Base-by-base conservation (phyloP, 2,797 vertebrate genomes). In the Adelosebastes latens region DNA sequence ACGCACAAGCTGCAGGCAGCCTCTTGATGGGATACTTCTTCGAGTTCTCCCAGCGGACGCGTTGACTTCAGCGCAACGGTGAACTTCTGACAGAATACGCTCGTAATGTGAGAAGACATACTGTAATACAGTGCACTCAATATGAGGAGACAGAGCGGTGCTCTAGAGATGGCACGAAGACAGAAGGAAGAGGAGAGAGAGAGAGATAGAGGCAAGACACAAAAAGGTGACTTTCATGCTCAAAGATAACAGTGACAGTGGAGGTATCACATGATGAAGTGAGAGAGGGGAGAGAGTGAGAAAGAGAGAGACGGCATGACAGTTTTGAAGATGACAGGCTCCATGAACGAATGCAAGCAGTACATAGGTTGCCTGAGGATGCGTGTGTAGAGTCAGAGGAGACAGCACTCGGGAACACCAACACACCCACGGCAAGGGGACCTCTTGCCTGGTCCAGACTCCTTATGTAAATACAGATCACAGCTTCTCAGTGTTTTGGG, bases 371-470 rank as follows among this genome's bases (percentile, higher is more conserved):
- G 86, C 93, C 82, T 75, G 29, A 79, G 90, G 91, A 86, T 20
- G 76, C 4, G 3, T 72, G 66, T 84, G 59, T 74, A 8, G 49
- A 89, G 83, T 91, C 81, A 79, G 79, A 83, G 72, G 87, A 90
- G 84, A 88, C 68, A 76, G 75, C 65, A 53, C 82, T 84, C 7
- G 18, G 58, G 68, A 78, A 80, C 84, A 80, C 64, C 81, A 88
- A 72, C 82, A 82, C 71, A 86, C 92, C 89, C 27, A 32, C 82
- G 92, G 90, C 92, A 92, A 94, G 90, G 93, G 90, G 89, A 90
- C 74, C 76, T 77, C 79, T 85, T 73, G 79, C 81, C 72, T 79
- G 76, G 72, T 90, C 85, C 81, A 92, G 55, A 78, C 81, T 87
- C 75, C 72, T 86, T 87, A 91, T 92, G 88, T 86, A 91, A 92